Evolutionary conservation across 2,888 invertebrate species (phyloP).

Genomic region (Furcula furcula): DNA sequence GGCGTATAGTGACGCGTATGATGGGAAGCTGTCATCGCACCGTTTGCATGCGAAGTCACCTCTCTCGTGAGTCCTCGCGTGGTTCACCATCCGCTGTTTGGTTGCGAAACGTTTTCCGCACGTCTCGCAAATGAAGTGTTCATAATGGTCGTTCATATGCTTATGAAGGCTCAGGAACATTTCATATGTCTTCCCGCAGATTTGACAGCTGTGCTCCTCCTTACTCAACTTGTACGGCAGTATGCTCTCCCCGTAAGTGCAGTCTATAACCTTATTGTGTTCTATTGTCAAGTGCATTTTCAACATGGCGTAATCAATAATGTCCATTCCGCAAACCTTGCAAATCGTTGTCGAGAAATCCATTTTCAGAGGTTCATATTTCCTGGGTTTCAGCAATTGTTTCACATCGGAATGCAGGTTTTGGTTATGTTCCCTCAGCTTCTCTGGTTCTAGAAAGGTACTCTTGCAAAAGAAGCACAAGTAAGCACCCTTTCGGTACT

Average conservation of each 20-base stretch:
- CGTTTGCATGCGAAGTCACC: slow-evolving; percentile 65
- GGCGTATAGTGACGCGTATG: slow-evolving; percentile 58
- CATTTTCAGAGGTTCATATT: slow-evolving; percentile 72
- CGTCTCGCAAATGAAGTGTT: slow-evolving; percentile 71
- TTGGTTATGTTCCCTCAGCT: slow-evolving; percentile 60
- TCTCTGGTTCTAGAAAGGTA: slow-evolving; percentile 66
- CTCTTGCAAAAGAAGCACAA: slow-evolving; percentile 68
- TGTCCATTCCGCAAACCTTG: slow-evolving; percentile 51
- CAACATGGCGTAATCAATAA: slow-evolving; percentile 52
- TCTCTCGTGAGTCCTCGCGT: slow-evolving; percentile 61
- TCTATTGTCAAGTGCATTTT: slow-evolving; percentile 53
- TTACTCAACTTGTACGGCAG: slow-evolving; percentile 68
- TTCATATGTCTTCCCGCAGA: slow-evolving; percentile 69
- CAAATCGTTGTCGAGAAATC: slow-evolving; percentile 60
- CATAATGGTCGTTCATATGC: slow-evolving; percentile 74
- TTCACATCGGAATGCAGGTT: slow-evolving; percentile 48
- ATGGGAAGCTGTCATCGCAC: slow-evolving; percentile 57
- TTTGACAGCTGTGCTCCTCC: slow-evolving; percentile 63
- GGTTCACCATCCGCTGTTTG: slow-evolving; percentile 66
- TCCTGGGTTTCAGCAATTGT: slow-evolving; percentile 53
- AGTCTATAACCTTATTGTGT: slow-evolving; percentile 58
- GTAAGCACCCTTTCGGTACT: slow-evolving; percentile 69
- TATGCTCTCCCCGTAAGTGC: slow-evolving; percentile 60
- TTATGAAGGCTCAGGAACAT: slow-evolving; percentile 70
- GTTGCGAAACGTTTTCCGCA: slow-evolving; percentile 72